Evolutionary conservation across 2,888 invertebrate genomes (phyloP).

Genomic region (Nycteola revayana): DNA sequence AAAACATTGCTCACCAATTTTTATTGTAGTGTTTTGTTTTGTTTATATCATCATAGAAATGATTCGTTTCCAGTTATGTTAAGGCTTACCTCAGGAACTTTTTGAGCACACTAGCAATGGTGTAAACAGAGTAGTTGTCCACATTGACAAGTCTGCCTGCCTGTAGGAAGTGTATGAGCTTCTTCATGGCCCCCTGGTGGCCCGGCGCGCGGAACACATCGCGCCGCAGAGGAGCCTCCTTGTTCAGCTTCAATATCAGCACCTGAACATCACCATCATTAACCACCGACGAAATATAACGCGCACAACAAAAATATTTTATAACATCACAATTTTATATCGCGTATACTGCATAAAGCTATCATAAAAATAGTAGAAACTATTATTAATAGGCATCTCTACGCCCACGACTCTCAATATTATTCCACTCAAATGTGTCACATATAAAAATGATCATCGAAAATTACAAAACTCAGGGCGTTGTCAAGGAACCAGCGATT

Average conservation of each 20-base stretch:
- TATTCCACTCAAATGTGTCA: background rate
- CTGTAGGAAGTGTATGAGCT: conserved; percentile 94
- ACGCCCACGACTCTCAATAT: background rate
- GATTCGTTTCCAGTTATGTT: too few species aligned
- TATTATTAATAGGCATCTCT: background rate
- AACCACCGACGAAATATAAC: conserved; percentile 13
- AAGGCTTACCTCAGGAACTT: conserved; percentile 89
- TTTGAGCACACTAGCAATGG: conserved; percentile 98
- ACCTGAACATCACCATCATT: conserved; percentile 81
- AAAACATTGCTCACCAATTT: too few species aligned
- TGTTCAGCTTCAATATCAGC: conserved; percentile 95
- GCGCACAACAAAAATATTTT: too few species aligned
- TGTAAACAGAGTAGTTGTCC: conserved; percentile 97
- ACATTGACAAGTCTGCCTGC: conserved; percentile 95
- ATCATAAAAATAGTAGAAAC: too few species aligned
- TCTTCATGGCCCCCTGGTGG: conserved; percentile 97
- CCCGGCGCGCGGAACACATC: conserved; percentile 98
- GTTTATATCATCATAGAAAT: too few species aligned
- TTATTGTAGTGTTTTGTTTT: too few species aligned
- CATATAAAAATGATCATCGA: conserved; percentile 12
- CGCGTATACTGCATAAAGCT: background rate
- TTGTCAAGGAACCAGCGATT: conserved; percentile 21
- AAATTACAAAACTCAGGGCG: conserved; percentile 23
- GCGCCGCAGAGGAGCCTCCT: conserved; percentile 95
- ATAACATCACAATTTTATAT: background rate